phyloP scores from a whole-genome alignment of 2,797 vertebrate species.

The Erithacus rubecula region DNA sequence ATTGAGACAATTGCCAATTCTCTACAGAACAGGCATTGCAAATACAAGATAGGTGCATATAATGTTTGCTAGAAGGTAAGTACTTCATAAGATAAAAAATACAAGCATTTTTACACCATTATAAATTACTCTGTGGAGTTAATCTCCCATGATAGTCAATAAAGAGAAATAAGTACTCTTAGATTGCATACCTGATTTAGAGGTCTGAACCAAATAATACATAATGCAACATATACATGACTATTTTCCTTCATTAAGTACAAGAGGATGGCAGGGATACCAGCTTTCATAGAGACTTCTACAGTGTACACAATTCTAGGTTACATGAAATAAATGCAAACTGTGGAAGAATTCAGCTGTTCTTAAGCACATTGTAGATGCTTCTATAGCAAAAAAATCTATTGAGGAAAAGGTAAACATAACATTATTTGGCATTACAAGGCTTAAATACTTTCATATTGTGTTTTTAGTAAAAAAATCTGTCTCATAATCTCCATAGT shows the following conservation, averaged over 20 bases:
- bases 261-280: neutral
- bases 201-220: neutral
- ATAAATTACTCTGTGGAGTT: neutral
- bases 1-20: neutral
- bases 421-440: neutral
- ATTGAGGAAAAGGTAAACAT: neutral
- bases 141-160: neutral
- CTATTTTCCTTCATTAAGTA: neutral
- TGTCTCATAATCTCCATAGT: neutral
- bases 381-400: neutral
- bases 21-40: neutral
- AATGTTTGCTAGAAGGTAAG: neutral
- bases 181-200: neutral
- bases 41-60: neutral
- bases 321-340: neutral
- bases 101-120: neutral
- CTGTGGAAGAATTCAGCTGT: neutral
- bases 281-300: neutral
- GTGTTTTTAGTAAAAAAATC: neutral
- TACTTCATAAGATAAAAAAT: neutral
- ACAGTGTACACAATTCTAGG: neutral
- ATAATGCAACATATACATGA: neutral
- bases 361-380: neutral
- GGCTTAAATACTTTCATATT: neutral
- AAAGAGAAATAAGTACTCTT: neutral